Conservation (phyloP, 2,888 invertebrate species). For the Electrophaes corylata region DNA sequence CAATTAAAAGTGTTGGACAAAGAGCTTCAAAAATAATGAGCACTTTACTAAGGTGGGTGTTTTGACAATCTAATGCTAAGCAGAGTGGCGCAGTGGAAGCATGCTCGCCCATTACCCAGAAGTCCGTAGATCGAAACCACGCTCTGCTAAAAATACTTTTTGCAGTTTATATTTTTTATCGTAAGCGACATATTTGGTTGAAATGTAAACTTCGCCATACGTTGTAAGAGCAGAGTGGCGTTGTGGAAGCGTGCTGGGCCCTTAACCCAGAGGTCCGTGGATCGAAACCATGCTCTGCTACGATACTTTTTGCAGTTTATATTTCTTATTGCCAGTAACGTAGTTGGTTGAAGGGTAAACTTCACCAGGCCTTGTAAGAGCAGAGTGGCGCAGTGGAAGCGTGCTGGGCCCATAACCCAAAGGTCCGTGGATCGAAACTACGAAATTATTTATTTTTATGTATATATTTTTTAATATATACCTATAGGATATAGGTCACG, state of each 20-base stretch:
- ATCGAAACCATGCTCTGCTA: conserved; percentile 94
- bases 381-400: conserved; percentile 93
- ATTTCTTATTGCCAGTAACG: background rate
- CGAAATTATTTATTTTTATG: conserved; percentile 53
- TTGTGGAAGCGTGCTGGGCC: conserved; percentile 94
- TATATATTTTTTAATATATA: too few relatives aligned
- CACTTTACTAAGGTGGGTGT: too few relatives aligned
- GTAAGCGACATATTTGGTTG: background rate
- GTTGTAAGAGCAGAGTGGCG: conserved; percentile 87
- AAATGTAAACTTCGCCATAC: background rate
- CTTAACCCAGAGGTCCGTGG: conserved; percentile 96
- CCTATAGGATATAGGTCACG: too few relatives aligned
- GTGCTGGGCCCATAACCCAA: conserved; percentile 94
- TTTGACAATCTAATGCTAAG: too few relatives aligned
- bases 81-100: conserved; percentile 94
- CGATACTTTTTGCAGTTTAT: conserved; percentile 23
- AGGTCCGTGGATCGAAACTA: conserved; percentile 96
- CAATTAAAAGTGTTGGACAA: too few relatives aligned
- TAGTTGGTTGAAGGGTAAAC: background rate
- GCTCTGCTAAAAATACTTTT: too few relatives aligned
- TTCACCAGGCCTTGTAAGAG: conserved; percentile 55
- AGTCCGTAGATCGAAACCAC: too few relatives aligned
- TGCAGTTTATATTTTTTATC: too few relatives aligned
- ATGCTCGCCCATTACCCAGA: conserved; percentile 82
- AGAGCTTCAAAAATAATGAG: too few relatives aligned